Evolutionary conservation across 2,888 invertebrate species (phyloP).

Genomic region (Lochmaea crataegi): DNA sequence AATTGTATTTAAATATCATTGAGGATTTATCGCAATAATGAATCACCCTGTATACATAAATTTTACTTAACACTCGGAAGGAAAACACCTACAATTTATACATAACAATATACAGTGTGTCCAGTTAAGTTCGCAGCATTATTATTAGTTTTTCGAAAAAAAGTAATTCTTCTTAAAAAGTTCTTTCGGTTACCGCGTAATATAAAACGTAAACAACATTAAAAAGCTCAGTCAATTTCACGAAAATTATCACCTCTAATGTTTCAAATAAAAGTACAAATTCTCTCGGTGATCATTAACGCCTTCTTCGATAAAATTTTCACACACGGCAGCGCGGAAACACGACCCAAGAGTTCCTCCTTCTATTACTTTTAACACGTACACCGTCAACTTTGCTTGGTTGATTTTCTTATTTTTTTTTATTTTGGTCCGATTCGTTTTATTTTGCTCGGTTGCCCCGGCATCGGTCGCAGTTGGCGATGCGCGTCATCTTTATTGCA

Average conservation of each 20-base stretch:
- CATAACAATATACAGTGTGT: too few species aligned
- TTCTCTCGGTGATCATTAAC: slow-evolving; percentile 47
- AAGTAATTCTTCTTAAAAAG: not conserved
- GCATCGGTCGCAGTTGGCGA: slow-evolving; percentile 48
- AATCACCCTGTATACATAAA: too few species aligned
- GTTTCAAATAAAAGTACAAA: slow-evolving; percentile 40
- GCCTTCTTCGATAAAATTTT: slow-evolving; percentile 45
- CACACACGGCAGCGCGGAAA: slow-evolving; percentile 55
- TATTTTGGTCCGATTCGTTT: not conserved
- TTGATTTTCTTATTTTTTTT: not conserved
- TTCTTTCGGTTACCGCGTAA: not conserved
- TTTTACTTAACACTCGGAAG: too few species aligned
- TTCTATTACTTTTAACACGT: slow-evolving; percentile 4
- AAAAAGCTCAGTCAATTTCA: not conserved
- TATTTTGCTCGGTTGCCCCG: not conserved
- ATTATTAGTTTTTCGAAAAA: too few species aligned
- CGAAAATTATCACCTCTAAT: slow-evolving; percentile 9
- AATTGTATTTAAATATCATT: too few species aligned
- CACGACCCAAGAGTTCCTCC: slow-evolving; percentile 31
- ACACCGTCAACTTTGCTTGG: not conserved
- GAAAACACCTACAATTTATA: too few species aligned
- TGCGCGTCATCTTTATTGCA: slow-evolving; percentile 47
- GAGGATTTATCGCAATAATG: too few species aligned
- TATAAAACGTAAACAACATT: slow-evolving; percentile 1
- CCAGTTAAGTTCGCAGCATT: too few species aligned